Evolutionary conservation across 2,797 vertebrate genomes (phyloP), one percentile per base, ranked within the genome.

Genomic region (Anisognathus igniventris): DNA sequence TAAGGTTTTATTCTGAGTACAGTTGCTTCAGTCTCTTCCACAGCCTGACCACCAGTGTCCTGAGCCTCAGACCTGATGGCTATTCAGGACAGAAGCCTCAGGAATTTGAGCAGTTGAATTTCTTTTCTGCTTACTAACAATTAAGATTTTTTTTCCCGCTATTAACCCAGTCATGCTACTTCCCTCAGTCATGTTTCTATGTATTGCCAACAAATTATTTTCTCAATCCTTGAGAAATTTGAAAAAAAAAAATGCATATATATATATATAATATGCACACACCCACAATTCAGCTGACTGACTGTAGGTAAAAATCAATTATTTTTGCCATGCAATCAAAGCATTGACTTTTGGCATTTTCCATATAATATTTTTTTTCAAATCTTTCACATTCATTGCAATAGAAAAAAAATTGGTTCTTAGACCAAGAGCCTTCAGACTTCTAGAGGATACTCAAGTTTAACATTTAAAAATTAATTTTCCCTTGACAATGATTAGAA

Each of bases 401-500:
- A 75, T 73, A 66, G 25, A 70, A 42, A 87, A 87, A 68, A 57
- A 86, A 82, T 1, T 20, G 4, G 13, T 35, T 84, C 57, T 58
- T 48, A 70, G 67, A 95, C 68, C 37, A 28, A 95, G 28, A 96
- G 65, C 45, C 56, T 92, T 92, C 87, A 65, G 65, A 92, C 89
- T 97, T 97, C 86, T 93, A 87, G 89, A 44, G 91, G 62, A 80
- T 94, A 87, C 82, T 97, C 89, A 95, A 96, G 91, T 67, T 89
- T 93, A 95, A 93, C 25, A 28, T 95, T 95, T 96, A 95, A 92
- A 95, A 96, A 84, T 90, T 95, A 96, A 93, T 95, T 97, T 78
- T 97, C 78, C 74, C 73, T 80, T 84, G 93, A 96, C 72, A 88
- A 94, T 73, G 35, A 51, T 92, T 95, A 97, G 92, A 93, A 87